Base-by-base conservation (phyloP, 2,888 invertebrate species). In the Cantharis flavilabris region DNA sequence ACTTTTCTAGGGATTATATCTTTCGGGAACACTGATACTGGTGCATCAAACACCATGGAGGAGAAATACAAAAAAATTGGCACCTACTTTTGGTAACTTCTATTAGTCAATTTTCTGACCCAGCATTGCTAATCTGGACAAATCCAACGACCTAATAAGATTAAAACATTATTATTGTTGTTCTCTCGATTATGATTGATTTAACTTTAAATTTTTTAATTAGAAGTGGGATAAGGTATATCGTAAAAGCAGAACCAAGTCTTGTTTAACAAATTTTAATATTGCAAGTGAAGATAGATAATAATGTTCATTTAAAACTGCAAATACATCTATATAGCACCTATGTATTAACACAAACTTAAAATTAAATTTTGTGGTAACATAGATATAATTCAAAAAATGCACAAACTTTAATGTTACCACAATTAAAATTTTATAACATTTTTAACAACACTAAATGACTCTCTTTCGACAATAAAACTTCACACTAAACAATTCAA, bases 281-380 rank as follows among this genome's bases (percentile, higher is more conserved):
- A 67, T 67, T 67, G 65, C 65, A 67, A 67, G 65, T 67, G 65
- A 67, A 67, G 65, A 5, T 23, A 33, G n/a, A 49, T 49, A 49
- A 67, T 23, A n/a, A 67, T n/a, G 26, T 20, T 23, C 26, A 23
- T 67, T 67, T 26, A 67, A 67, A 67, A 67, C 26, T 67, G 65
- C 65, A 67, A 67, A 67, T 67, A 67, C 65, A 23, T 67, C 65
- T 67, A 67, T 23, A 26, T 67, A 67, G 65, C 65, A 67, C 65
- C 65, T 67, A 67, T 64, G 20, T 20, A 49, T 49, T 23, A 67
- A 67, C 65, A 67, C 65, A 67, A 67, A 67, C 65, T 67, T 67
- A 67, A 20, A 67, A 67, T 26, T 23, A 67, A 67, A 23, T 23
- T 23, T 23, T 23, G 65, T 23, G 23, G 65, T 67, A 67, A 67